Evolutionary conservation across 2,888 invertebrate species (phyloP), one percentile per base, ranked within the genome.

Genomic region (Lamproptera curius): DNA sequence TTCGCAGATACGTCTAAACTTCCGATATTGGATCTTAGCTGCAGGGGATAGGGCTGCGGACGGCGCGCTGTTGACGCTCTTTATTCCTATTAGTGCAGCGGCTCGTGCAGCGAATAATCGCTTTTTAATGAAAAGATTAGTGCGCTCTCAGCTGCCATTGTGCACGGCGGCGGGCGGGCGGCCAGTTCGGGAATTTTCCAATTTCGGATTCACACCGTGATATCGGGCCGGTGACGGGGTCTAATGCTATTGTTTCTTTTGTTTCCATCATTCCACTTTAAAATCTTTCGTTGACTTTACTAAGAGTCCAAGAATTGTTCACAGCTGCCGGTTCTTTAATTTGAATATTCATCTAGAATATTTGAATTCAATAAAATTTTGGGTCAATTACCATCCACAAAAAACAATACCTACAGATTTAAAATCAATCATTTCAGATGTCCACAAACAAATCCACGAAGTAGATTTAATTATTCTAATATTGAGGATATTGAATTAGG

Each of bases 61-160:
- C 4, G 14, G 11, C 48, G 57, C 58, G 58, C 59, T n/a, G n/a
- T 60, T 62, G 63, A 56, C 57, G 63, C 64, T 66, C 72, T 76
- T 78, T 77, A 80, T 77, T 76, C 76, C 76, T 78, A 81, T 84
- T 81, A 81, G 83, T 82, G 84, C 84, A 80, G 60, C 76, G 72
- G 72, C 63, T 73, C 73, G 77, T 82, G 83, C 83, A 77, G 73
- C 73, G 84, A 75, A 80, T 86, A 86, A 86, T 86, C 86, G 85
- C 76, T 84, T 84, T 85, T 85, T 85, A 86, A 86, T 86, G 85
- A 86, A 85, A 85, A 85, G 85, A 85, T 86, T 85, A 86, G 81
- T 74, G 75, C 80, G 70, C 76, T 67, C 68, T 52, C 53, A 16
- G 43, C 51, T 40, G 54, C 58, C 52, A 62, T 63, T 62, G 63